Evolutionary conservation across 35 echinoderm and acorn worm species (phyloP).

Genomic region (Eucidaris tribuloides): DNA sequence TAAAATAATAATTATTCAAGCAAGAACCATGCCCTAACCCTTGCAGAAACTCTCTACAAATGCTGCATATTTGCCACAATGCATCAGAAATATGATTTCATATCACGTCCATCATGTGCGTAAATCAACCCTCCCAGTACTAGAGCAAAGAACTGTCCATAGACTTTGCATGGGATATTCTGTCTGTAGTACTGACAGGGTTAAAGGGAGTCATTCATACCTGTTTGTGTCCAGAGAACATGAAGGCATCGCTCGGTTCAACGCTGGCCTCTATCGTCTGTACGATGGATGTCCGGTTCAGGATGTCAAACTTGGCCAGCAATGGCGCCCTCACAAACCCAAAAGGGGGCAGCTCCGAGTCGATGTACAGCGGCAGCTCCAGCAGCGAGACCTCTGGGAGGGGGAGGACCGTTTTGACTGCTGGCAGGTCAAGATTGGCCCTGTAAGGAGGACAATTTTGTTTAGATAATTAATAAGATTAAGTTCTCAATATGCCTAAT

Average conservation of each 20-base stretch:
- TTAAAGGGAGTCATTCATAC: too few species aligned
- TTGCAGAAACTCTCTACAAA: too few species aligned
- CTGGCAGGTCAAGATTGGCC: conserved; percentile 43
- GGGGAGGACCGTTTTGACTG: conserved; percentile 76
- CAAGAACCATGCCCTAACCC: too few species aligned
- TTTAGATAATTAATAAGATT: neutral
- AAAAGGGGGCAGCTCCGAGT: conserved; percentile 78
- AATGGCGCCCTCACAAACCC: conserved; percentile 76
- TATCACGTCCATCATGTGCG: too few species aligned
- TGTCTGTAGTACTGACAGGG: too few species aligned
- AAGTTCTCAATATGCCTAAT: neutral
- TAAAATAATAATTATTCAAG: too few species aligned
- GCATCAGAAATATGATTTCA: too few species aligned
- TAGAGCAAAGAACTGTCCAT: too few species aligned
- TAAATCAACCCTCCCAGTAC: too few species aligned
- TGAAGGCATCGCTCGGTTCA: conserved; percentile 91
- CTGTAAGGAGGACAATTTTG: neutral
- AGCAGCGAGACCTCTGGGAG: conserved; percentile 81
- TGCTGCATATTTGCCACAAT: too few species aligned
- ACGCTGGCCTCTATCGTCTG: conserved; percentile 84
- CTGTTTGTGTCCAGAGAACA: conserved; percentile 98
- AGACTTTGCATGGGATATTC: too few species aligned
- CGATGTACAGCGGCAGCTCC: conserved; percentile 69
- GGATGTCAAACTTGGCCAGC: conserved; percentile 58
- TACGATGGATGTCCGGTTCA: conserved; percentile 73